Evolutionary conservation across 1,140 invertebrate species (phyloP), one percentile per base, ranked within the genome.

Genomic region (Harlomillsia oculata): DNA sequence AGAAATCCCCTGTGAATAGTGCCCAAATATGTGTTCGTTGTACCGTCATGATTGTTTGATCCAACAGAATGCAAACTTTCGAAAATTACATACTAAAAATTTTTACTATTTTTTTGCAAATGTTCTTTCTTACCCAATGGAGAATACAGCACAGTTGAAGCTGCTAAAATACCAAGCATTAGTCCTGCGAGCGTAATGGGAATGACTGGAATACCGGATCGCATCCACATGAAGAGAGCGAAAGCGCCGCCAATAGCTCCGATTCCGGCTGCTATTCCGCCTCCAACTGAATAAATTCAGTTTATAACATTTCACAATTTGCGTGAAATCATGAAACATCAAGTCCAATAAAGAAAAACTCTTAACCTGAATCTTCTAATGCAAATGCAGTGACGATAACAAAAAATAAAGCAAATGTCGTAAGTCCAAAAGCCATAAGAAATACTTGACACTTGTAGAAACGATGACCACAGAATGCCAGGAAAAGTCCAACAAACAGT

Each of bases 391-490:
- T 21, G 18, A 30, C 37, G 6, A 64, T 4, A 28, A 62, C 20
- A 18, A 64, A 39, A 36, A 62, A 64, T 30, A 49, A 56, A 20
- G 79, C 55, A 6, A 78, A 61, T 14, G 63, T 61, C 36, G 63
- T 69, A 16, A 65, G 40, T 18, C 67, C 26, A 45, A 67, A 71
- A 44, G 67, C 69, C 18, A 68, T 57, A 25, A 80, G 57, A 60
- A 79, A 80, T 69, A 79, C 74, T 67, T 79, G 77, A 54, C 74
- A 73, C 65, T 77, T 78, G 65, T 82, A 80, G 67, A 77, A 80
- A 16, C 72, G 71, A 63, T 82, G 82, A 5, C 82, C 82, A 36
- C 76, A 71, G 64, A 78, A 75, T 53, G 76, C 77, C 0, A 78
- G 56, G 53, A 82, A 76, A 1, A 80, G 9, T 3, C 82, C 82